Evolutionary conservation across 2,888 invertebrate species (phyloP), one percentile per base, ranked within the genome.

Genomic region (Chorisops tibialis): DNA sequence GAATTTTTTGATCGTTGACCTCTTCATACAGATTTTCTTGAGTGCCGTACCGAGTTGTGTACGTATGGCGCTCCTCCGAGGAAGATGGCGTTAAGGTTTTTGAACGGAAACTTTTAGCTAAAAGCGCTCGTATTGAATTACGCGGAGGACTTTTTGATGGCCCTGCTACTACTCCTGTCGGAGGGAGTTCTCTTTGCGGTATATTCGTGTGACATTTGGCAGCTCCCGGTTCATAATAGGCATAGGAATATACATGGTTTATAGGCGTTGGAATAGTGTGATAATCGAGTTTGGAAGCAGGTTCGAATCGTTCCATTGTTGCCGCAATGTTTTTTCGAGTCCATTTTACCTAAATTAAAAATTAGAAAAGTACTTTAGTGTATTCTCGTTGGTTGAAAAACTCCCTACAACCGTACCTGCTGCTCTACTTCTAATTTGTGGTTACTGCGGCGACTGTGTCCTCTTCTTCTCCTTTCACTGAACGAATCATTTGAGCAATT

Each of bases 1-100:
- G 75, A 59, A 78, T 77, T 67, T 76, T 75, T 66, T 77, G 76
- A 12, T 77, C 78, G 54, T 74, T 77, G 0, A 78, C 77, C 69
- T 78, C 78, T 68, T 78, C 78, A 63, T 78, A 78, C 2, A 78
- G 71, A 39, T 78, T 78, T 68, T 92, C 91, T 75, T 91, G 90
- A 41, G 91, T 91, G 43, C 91, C 91, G 71, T 91, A 91, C 63
- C 89, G 82, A 2, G 87, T 89, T 51, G 88, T 85, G 70, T 87
- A 89, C 63, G 87, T 88, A 73, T 89, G 89, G 0, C 77, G 67
- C 45, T 77, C 77, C 61, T 77, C 76, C 45, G 73, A 71, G 61
- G 76, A 72, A 24, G 61, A 54, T 35, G 59, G 12, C 47, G 70
- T 71, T 49, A 70, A 71, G 12, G 71, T 68, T 66, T 75, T 75